Evolutionary conservation across 2,113 vertebrate genomes (phyloP).

Genomic region (Gallinago undulata): DNA sequence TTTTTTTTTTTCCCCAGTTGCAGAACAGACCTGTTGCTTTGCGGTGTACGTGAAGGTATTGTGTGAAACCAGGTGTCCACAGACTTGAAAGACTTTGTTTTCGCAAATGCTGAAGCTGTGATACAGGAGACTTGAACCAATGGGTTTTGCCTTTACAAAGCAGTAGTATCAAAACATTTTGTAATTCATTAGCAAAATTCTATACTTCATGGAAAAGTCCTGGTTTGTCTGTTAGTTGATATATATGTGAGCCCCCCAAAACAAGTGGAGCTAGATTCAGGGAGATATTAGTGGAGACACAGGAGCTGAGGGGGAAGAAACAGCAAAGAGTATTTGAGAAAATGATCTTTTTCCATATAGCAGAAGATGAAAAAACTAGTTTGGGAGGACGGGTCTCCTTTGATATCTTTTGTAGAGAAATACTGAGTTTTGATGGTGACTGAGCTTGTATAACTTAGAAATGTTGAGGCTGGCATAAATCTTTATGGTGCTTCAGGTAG

Average conservation of each 20-base stretch:
- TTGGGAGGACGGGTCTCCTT: not conserved
- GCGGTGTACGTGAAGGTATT: not conserved
- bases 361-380: not conserved
- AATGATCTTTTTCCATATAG: not conserved
- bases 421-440: not conserved
- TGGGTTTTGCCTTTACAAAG: not conserved
- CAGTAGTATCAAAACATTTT: not conserved
- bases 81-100: constrained; percentile 12
- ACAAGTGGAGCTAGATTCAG: not conserved
- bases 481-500: not conserved
- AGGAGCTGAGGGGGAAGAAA: not conserved
- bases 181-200: not conserved
- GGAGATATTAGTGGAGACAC: not conserved
- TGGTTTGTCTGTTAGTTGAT: not conserved
- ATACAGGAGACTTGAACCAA: not conserved
- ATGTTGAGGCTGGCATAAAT: not conserved
- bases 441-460: not conserved
- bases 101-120: not conserved
- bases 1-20: not conserved
- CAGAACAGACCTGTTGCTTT: constrained; percentile 24
- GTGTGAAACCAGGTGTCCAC: not conserved
- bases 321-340: not conserved
- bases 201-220: not conserved
- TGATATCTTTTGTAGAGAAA: not conserved
- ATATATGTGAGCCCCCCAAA: not conserved